Evolutionary conservation across 2,888 invertebrate species (phyloP).

Genomic region (Amiota communis): DNA sequence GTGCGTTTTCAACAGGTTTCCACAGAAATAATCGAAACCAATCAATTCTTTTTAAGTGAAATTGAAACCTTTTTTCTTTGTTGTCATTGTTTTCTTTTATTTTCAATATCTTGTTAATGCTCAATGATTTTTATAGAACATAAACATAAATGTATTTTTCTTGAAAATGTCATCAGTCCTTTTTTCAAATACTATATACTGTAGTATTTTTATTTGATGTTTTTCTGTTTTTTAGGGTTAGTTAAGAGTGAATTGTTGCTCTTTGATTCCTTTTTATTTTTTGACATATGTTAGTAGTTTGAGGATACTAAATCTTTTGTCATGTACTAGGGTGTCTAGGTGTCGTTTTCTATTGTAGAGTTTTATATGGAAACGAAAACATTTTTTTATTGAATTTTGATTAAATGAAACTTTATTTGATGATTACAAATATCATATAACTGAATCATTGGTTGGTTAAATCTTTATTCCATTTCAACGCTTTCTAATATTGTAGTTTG

Average conservation of each 20-base stretch:
- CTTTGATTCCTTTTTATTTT: conserved; percentile 61
- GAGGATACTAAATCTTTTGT: conserved; percentile 35
- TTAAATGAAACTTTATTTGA: no score
- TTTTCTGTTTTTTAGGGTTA: no score
- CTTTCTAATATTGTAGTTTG: conserved; percentile 49
- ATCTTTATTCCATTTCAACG: conserved; percentile 57
- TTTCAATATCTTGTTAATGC: conserved; percentile 11
- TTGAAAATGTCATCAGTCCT: background rate
- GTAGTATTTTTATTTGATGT: no score
- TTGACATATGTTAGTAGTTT: no score
- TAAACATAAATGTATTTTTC: no score
- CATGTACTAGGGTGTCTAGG: background rate
- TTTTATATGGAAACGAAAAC: no score
- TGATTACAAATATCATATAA: no score
- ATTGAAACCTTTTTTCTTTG: conserved; percentile 48
- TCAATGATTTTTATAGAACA: background rate
- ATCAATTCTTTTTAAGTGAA: conserved; percentile 64
- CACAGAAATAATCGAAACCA: conserved; percentile 64
- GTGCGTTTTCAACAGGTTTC: conserved; percentile 50
- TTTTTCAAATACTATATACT: background rate
- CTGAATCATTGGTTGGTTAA: background rate
- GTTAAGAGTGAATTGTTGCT: conserved; percentile 39
- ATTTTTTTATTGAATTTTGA: no score
- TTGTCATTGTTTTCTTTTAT: conserved; percentile 6
- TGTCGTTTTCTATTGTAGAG: background rate